Evolutionary conservation across 2,797 vertebrate genomes (phyloP).

Genomic region (Percopsis omiscomaycus): DNA sequence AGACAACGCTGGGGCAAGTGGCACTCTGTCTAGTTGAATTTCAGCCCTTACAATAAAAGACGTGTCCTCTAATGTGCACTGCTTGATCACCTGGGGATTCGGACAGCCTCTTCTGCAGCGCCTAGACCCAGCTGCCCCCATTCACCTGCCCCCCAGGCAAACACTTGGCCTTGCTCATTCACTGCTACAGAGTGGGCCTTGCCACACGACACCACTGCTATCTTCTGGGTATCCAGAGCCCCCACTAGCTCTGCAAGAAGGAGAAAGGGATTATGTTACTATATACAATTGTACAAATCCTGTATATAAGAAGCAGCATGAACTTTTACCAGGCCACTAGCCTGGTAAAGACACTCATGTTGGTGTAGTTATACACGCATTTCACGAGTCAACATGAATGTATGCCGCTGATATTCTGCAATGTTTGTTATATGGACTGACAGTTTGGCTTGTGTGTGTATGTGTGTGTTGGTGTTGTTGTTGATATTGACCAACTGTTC

Average conservation of each 20-base stretch:
- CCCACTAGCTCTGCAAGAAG: slow-evolving; percentile 83
- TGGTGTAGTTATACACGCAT: too few species aligned
- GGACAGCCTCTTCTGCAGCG: slow-evolving; percentile 80
- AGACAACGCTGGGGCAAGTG: neutral
- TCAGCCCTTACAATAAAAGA: slow-evolving; percentile 1
- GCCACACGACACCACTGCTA: slow-evolving; percentile 88
- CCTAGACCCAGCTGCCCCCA: slow-evolving; percentile 92
- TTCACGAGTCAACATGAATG: too few species aligned
- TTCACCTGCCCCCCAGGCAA: slow-evolving; percentile 90
- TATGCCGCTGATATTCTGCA: too few species aligned
- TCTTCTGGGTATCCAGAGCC: slow-evolving; percentile 90
- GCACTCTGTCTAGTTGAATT: neutral
- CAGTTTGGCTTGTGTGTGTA: too few species aligned
- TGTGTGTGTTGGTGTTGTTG: too few species aligned
- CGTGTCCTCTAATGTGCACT: neutral
- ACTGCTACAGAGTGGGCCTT: slow-evolving; percentile 88
- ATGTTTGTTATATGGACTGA: too few species aligned
- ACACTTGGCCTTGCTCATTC: slow-evolving; percentile 91
- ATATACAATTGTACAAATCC: neutral
- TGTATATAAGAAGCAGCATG: too few species aligned
- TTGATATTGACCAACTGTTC: too few species aligned
- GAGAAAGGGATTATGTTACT: slow-evolving; percentile 6
- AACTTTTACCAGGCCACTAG: too few species aligned
- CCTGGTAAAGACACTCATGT: too few species aligned
- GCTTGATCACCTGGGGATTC: slow-evolving; percentile 85